Percentiles rank a stretch among this genome's conserved stretches.
phyloP scores from a whole-genome alignment of 2,113 vertebrate genomes.

The Xiphophorus hellerii region DNA sequence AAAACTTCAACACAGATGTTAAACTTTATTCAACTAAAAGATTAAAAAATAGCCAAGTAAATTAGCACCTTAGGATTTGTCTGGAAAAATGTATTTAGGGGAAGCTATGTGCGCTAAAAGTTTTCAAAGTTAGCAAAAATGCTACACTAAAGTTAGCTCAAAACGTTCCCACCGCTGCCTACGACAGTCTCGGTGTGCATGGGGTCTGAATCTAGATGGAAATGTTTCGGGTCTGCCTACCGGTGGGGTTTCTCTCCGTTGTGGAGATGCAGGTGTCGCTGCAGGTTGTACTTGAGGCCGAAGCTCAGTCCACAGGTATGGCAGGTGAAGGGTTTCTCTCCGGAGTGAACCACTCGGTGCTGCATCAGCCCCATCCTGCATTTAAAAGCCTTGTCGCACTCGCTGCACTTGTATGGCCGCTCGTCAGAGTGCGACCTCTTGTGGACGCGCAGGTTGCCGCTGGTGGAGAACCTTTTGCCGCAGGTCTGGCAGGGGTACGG shows the following conservation, averaged over 20 bases:
- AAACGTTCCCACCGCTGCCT: too few relatives aligned
- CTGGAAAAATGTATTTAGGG: too few relatives aligned
- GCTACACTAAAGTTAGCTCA: too few relatives aligned
- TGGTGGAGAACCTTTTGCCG: conserved; percentile 63
- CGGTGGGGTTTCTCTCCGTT: conserved; percentile 71
- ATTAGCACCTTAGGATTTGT: too few relatives aligned
- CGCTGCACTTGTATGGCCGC: conserved; percentile 56
- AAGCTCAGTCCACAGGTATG: conserved; percentile 61
- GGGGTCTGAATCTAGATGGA: too few relatives aligned
- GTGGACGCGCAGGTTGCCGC: conserved; percentile 70
- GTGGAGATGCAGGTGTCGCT: conserved; percentile 68
- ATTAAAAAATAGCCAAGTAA: too few relatives aligned
- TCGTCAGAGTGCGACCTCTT: conserved; percentile 67
- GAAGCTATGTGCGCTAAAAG: too few relatives aligned
- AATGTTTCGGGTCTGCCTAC: conserved; percentile 1
- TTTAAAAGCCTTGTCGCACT: conserved; percentile 72
- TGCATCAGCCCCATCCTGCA: conserved; percentile 69
- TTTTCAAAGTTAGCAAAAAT: too few relatives aligned
- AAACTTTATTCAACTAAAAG: too few relatives aligned
- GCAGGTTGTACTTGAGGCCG: conserved; percentile 75
- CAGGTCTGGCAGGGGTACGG: conserved; percentile 61
- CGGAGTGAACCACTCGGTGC: conserved; percentile 66
- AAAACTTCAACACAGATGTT: too few relatives aligned
- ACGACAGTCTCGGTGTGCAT: too few relatives aligned
- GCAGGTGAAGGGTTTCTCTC: conserved; percentile 68